A percentile compares a stretch with the other conserved stretches of the same genome.
phyloP scores from a whole-genome alignment of 2,113 vertebrate genomes.

The Genyomyrus donnyi region DNA sequence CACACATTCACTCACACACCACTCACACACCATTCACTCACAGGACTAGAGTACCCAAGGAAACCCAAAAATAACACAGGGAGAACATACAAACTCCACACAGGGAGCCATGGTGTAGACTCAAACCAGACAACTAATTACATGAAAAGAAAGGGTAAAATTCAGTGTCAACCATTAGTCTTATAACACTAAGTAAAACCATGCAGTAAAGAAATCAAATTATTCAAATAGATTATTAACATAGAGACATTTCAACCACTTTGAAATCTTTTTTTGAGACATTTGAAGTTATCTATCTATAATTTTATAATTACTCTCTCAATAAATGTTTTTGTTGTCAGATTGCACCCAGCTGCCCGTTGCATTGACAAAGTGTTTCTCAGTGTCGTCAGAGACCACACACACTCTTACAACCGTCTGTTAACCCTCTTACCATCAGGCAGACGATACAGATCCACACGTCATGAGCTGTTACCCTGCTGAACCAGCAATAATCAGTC shows the following conservation, averaged over 20 bases:
- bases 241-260: neutral
- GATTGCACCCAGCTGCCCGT: neutral
- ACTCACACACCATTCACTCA: too few relatives aligned
- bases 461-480: neutral
- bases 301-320: neutral
- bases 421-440: neutral
- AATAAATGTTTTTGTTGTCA: neutral
- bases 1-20: neutral
- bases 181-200: neutral
- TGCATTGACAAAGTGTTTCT: neutral
- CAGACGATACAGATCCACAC: neutral
- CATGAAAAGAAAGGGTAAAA: neutral
- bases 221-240: neutral
- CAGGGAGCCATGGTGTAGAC: too few relatives aligned
- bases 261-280: neutral
- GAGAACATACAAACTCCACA: neutral
- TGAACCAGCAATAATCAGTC: neutral
- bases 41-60: neutral
- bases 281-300: neutral
- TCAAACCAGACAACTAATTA: neutral
- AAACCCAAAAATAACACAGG: neutral
- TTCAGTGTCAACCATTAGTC: neutral
- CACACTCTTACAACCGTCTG: neutral
- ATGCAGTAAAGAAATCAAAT: neutral
- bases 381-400: neutral